These are phyloP conservation scores for Lates japonicus DNA, from an alignment of 2,797 vertebrate species.

Conservation along the genomic window DNA sequence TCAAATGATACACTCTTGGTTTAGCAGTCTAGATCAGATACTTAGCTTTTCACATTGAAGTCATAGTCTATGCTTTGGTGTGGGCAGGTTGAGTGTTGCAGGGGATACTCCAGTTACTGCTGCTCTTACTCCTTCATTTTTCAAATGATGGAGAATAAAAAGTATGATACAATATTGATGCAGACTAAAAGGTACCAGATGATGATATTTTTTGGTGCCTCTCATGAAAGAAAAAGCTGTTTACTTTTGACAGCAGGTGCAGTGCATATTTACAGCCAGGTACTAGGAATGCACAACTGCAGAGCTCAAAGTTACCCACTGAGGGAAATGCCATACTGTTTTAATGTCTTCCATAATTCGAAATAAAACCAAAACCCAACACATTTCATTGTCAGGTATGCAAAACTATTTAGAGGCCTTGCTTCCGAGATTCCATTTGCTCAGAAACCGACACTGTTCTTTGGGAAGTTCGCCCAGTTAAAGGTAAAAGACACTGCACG, in stretches of 20 bases:
- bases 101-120: not conserved
- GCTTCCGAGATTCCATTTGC: not conserved
- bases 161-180: not conserved
- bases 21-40: not conserved
- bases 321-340: not conserved
- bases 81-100: not conserved
- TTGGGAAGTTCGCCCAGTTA: not conserved
- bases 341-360: not conserved
- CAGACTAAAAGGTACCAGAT: not conserved
- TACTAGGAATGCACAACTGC: not conserved
- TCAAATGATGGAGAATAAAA: not conserved
- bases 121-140: not conserved
- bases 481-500: not conserved
- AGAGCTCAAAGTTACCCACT: not conserved
- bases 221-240: not conserved
- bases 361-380: not conserved
- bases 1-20: not conserved
- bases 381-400: not conserved
- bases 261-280: not conserved
- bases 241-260: not conserved
- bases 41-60: not conserved
- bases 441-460: not conserved
- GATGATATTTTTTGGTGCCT: not conserved
- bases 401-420: not conserved
- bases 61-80: not conserved